Evolutionary conservation across 2,888 invertebrate genomes (phyloP), one percentile per base, ranked within the genome.

Genomic region (Drosophila lutescens): DNA sequence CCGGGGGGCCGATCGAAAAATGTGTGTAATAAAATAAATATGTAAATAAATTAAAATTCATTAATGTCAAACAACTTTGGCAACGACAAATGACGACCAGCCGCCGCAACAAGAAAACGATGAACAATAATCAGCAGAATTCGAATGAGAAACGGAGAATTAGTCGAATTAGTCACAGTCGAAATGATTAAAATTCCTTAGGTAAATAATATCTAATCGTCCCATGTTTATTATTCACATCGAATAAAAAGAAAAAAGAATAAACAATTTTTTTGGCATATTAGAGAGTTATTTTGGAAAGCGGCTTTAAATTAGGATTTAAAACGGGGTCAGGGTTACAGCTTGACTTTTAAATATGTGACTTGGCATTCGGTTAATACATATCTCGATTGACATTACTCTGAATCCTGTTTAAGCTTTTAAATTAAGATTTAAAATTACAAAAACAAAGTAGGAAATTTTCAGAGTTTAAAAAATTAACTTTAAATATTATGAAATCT

Each of bases 1-100:
- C 15, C 38, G 20, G 36, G 12, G 32, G 15, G 17, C 17, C 15
- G 8, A 7, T 7, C 32, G 26, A 43, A 62, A 56, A 43, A 51
- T 60, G 17, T 57, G 57, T 81, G 76, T 78, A 82, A 86, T 78
- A 78, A 82, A 83, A 78, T 72, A 80, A 80, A 81, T 81, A 81
- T 86, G 81, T 76, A 86, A 86, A 82, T 83, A 84, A 86, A 82
- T 82, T 82, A 74, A 80, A 78, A 78, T 82, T 76, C 78, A 82
- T 82, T 86, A 86, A 76, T 77, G 86, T 65, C 79, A 80, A 82
- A 78, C 76, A 78, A 61, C 54, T 72, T 76, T 78, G 68, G 47
- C 65, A 80, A 56, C 47, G 56, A 75, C 58, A 75, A 74, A 26
- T 68, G 71, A 58, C 59, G 40, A 23, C 15, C 57, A 23, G 23